Percentiles rank a stretch among this genome's conserved stretches.
phyloP scores from a whole-genome alignment of 2,113 vertebrate species.

The Boulengeromyrus knoepffleri region DNA sequence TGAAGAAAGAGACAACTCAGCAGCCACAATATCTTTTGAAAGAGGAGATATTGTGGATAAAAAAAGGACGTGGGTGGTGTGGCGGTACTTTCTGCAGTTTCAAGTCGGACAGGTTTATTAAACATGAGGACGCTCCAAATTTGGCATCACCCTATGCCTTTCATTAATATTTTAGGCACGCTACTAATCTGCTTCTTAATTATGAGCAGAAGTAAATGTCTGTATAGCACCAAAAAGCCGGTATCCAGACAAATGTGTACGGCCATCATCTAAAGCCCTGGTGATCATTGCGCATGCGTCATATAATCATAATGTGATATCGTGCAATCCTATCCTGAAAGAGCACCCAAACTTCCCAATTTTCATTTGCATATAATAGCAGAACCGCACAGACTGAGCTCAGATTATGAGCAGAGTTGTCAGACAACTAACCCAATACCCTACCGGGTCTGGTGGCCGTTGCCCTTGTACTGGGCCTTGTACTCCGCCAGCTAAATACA shows the following conservation, averaged over 20 bases:
- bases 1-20: background rate
- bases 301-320: background rate
- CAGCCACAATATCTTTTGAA: background rate
- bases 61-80: background rate
- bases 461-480: background rate
- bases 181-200: background rate
- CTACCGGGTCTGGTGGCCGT: background rate
- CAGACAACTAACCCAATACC: background rate
- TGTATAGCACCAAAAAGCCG: background rate
- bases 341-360: background rate
- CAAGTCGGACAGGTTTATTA: background rate
- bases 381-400: background rate
- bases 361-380: conserved; percentile 18
- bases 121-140: background rate
- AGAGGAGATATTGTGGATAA: background rate
- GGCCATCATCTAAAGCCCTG: background rate
- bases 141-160: background rate
- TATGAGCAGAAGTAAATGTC: background rate
- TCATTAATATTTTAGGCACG: background rate
- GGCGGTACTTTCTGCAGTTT: background rate
- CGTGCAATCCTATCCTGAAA: background rate
- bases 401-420: no score
- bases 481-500: background rate
- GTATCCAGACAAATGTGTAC: background rate
- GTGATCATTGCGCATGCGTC: background rate